Conservation (phyloP, 2,797 vertebrate species). For the Xiphophorus birchmanni region DNA sequence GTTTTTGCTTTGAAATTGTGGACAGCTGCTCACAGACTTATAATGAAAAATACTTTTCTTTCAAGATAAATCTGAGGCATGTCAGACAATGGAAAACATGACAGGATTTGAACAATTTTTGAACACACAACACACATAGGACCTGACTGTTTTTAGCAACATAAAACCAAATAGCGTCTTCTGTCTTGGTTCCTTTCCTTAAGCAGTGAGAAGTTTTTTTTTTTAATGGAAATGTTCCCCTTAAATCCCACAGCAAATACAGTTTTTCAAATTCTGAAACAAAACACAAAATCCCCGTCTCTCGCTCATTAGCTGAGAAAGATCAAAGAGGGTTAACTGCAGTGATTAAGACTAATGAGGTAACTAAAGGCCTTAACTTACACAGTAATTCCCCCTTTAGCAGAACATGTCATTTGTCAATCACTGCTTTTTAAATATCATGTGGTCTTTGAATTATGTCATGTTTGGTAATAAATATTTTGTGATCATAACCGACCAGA, state of each 20-base stretch:
- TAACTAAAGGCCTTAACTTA: conserved; percentile 21
- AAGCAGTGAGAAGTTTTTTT: background rate
- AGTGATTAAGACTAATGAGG: conserved; percentile 17
- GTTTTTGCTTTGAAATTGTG: background rate
- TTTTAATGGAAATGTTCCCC: background rate
- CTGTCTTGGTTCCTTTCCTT: background rate
- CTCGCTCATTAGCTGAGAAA: conserved; percentile 24
- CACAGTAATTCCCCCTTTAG: conserved; percentile 8
- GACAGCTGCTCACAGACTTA: background rate
- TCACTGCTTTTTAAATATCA: conserved; percentile 2
- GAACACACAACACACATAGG: background rate
- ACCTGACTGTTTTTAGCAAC: background rate
- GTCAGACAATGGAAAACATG: background rate
- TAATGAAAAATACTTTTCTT: background rate
- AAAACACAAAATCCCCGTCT: background rate
- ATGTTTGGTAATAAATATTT: conserved; percentile 24
- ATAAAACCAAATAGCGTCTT: background rate
- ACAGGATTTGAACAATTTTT: background rate
- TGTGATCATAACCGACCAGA: conserved; percentile 63
- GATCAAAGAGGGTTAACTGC: conserved; percentile 21
- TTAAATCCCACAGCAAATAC: conserved; percentile 4
- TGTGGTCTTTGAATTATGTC: conserved; percentile 13
- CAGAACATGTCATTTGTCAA: conserved; percentile 12
- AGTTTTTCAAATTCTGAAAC: conserved; percentile 12
- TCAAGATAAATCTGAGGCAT: background rate